Evolutionary conservation across 1,140 invertebrate species (phyloP).

Genomic region (Drosophila albomicans): DNA sequence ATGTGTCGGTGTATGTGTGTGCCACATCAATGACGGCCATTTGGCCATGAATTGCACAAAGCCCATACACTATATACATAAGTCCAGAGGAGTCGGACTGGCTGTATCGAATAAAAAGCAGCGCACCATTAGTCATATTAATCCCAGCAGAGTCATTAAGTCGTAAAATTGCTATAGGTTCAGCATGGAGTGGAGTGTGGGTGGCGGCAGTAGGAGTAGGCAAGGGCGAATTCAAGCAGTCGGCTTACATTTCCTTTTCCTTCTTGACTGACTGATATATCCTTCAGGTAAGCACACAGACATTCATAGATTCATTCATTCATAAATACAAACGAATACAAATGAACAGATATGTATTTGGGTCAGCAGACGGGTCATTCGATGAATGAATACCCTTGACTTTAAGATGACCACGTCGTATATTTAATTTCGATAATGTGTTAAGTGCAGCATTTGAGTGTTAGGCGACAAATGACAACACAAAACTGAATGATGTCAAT

Average conservation of each 20-base stretch:
- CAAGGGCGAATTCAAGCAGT: conserved; percentile 11
- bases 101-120: conserved; percentile 71
- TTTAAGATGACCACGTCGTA: conserved; percentile 48
- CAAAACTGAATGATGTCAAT: background rate
- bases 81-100: conserved; percentile 14
- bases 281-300: conserved; percentile 16
- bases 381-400: conserved; percentile 52
- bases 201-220: background rate
- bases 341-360: conserved; percentile 32
- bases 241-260: conserved; percentile 33
- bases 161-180: conserved; percentile 76
- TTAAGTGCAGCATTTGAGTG: background rate
- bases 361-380: conserved; percentile 58
- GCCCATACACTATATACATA: conserved; percentile 38
- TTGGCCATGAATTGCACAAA: conserved; percentile 77
- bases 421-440: conserved; percentile 43
- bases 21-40: conserved; percentile 48
- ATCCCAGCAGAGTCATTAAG: conserved; percentile 84
- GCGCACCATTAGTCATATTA: conserved; percentile 81
- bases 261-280: conserved; percentile 40
- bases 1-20: conserved; percentile 27
- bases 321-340: conserved; percentile 6
- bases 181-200: conserved; percentile 29
- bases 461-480: background rate
- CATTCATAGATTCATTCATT: background rate